A percentile compares a stretch with the other conserved stretches of the same genome.
Conservation (phyloP, 2,797 vertebrate genomes). For the Morus bassanus region DNA sequence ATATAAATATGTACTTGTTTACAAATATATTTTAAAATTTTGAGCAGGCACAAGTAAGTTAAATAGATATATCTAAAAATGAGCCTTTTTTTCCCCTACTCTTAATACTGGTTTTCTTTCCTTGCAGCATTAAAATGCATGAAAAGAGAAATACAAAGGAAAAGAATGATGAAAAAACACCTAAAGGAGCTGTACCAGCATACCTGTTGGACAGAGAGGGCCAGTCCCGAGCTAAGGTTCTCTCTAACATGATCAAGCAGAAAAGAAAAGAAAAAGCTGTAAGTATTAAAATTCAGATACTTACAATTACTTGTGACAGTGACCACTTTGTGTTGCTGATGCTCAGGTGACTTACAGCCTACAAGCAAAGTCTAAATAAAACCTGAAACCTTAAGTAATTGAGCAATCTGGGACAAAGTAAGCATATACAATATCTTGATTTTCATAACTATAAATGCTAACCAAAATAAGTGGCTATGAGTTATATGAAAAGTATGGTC, state of each 20-base stretch:
- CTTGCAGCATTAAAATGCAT: conserved; percentile 94
- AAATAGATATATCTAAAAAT: not conserved
- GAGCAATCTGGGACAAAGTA: not conserved
- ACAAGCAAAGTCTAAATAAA: not conserved
- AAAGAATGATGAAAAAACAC: conserved; percentile 96
- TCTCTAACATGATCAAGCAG: conserved; percentile 99
- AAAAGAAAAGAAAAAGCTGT: conserved; percentile 98
- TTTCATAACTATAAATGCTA: not conserved
- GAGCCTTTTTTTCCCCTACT: not conserved
- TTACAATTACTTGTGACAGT: not conserved
- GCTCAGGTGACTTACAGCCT: not conserved
- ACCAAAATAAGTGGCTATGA: not conserved
- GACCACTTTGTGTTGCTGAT: not conserved
- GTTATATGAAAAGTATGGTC: not conserved
- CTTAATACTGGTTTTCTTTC: not conserved
- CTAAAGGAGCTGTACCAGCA: conserved; percentile 93
- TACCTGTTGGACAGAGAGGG: conserved; percentile 96
- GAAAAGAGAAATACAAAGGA: conserved; percentile 95
- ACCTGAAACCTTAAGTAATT: not conserved
- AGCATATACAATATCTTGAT: not conserved
- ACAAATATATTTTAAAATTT: not conserved
- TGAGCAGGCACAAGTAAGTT: not conserved
- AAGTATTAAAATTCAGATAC: conserved; percentile 63
- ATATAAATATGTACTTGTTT: not conserved
- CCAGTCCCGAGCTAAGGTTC: conserved; percentile 91